Base-by-base conservation (phyloP, 2,888 invertebrate species). In the Flexamia atlantica region DNA sequence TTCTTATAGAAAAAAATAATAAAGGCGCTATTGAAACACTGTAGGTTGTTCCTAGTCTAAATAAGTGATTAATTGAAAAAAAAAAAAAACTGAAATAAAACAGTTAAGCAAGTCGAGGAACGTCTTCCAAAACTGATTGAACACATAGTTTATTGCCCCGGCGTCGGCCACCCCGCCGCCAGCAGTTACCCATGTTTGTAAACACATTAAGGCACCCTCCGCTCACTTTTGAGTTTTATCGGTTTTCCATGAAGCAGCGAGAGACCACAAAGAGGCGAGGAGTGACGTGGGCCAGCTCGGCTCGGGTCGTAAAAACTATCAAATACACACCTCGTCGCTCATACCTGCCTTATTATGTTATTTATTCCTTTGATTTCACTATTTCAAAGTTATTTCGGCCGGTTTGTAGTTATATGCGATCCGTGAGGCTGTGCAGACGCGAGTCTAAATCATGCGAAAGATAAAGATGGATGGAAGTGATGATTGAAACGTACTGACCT, bases 191-290 rank as follows among this genome's bases (percentile, higher is more conserved):
- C 72, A 2, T 72, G 72, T 72, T 72, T 72, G 23, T 72, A 72
- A 72, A 72, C 72, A 72, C 72, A 72, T 72, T 72, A 40, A 72
- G 23, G 72, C 36, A 36, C 28, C 72, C 36, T 12, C 9, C 28
- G 12, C 5, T 32, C 36, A 42, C 42, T 36, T 72, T 72, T 72
- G 72, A 72, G 20, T 72, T 72, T 72, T 72, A 72, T 42, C 30
- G 72, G 36, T 72, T 72, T 72, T 42, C 72, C 40, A 72, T 36
- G 42, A 72, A 72, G 40, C 72, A 20, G 36, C 20, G 72, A 72
- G n/a, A 42, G 32, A 23, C 72, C 72, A 36, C 72, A 64, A 30
- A 28, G 72, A 72, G 72, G 72, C 40, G 72, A 32, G 20, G 72
- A 72, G 7, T 72, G 72, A 72, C 72, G 42, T 3, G 72, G 17